These are phyloP conservation scores for Neotoma lepida DNA, from an alignment of 2,113 vertebrate genomes.

Conservation along the genomic window DNA sequence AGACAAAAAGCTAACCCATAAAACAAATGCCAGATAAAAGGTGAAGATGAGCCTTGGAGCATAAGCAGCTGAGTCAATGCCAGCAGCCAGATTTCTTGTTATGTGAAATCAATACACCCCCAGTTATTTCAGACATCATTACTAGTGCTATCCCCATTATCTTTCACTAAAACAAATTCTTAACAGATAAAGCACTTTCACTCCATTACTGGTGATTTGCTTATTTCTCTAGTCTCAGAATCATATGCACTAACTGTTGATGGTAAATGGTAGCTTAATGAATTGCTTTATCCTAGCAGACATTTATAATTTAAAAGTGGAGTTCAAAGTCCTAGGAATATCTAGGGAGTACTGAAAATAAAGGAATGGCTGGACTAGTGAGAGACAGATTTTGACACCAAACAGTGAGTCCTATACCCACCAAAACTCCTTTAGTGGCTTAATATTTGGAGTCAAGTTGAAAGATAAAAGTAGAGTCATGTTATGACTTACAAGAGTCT, in stretches of 20 bases:
- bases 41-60: constrained; percentile 6
- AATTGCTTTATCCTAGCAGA: neutral
- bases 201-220: neutral
- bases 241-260: neutral
- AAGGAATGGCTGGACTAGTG: neutral
- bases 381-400: neutral
- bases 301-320: constrained; percentile 7
- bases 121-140: constrained; percentile 12
- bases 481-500: neutral
- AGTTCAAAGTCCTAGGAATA: constrained; percentile 13
- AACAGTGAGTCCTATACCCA: neutral
- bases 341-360: neutral
- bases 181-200: neutral
- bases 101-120: constrained; percentile 4
- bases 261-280: neutral
- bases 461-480: neutral
- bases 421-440: neutral
- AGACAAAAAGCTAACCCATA: neutral
- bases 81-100: neutral
- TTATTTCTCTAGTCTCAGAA: constrained; percentile 1
- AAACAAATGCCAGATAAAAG: neutral
- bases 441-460: neutral
- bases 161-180: constrained; percentile 3
- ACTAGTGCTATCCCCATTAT: neutral
- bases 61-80: constrained; percentile 1